Percentiles rank a stretch among this genome's conserved stretches.
Evolutionary conservation across 2,888 invertebrate genomes (phyloP).

Genomic region (Galeruca laticollis): DNA sequence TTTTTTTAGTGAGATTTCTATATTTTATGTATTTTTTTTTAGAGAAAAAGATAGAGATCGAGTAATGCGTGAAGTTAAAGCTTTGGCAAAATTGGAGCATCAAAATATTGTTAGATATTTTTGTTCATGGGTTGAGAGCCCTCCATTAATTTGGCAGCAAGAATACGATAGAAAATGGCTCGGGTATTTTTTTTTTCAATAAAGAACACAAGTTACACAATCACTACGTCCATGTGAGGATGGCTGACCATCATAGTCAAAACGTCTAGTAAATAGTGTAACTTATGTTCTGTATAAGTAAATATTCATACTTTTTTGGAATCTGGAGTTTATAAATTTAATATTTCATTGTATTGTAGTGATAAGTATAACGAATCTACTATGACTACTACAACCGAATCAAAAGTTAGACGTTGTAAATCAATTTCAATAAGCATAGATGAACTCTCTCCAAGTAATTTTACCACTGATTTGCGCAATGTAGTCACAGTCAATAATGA

Average conservation of each 20-base stretch:
- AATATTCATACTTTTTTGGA: not conserved
- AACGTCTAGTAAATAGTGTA: no score
- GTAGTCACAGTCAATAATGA: constrained; percentile 30
- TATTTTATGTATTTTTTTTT: no score
- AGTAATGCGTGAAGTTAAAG: constrained; percentile 94
- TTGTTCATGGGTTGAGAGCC: constrained; percentile 95
- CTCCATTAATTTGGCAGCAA: constrained; percentile 90
- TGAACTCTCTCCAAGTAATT: constrained; percentile 40
- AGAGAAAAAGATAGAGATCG: constrained; percentile 81
- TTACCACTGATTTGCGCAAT: constrained; percentile 29
- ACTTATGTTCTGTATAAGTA: no score
- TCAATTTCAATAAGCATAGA: constrained; percentile 52
- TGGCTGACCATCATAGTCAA: not conserved
- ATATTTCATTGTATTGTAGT: constrained; percentile 30
- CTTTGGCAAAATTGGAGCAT: constrained; percentile 94
- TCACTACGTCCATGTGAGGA: not conserved
- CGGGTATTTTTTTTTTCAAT: constrained; percentile 45
- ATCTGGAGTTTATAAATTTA: constrained; percentile 11
- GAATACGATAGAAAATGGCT: constrained; percentile 76
- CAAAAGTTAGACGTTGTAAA: constrained; percentile 46
- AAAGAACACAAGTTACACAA: not conserved
- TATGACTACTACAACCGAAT: constrained; percentile 32
- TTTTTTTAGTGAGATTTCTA: constrained; percentile 51
- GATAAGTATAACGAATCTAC: constrained; percentile 35
- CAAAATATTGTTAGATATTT: constrained; percentile 95